phyloP scores from a whole-genome alignment of 2,888 invertebrate species.

The Campopleginae sp. region DNA sequence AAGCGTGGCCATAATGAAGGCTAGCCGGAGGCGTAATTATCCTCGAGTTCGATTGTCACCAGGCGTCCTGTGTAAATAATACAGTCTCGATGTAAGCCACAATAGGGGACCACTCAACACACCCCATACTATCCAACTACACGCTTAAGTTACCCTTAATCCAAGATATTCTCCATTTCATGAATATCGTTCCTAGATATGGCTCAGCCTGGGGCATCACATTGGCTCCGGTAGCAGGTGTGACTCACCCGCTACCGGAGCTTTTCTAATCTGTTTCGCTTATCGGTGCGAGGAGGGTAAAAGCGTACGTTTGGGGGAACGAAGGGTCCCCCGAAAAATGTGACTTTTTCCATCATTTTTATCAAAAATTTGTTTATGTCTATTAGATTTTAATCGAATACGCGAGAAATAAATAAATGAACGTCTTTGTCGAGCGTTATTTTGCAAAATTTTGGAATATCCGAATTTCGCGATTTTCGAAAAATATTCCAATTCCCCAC shows the following conservation, averaged over 20 bases:
- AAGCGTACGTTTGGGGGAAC: no score
- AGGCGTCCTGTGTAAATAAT: constrained; percentile 56
- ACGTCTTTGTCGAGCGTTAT: no score
- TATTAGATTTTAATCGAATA: no score
- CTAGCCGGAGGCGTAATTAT: constrained; percentile 59
- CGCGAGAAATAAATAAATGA: no score
- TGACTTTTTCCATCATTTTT: no score
- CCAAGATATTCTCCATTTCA: constrained; percentile 16
- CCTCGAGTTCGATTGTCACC: constrained; percentile 60
- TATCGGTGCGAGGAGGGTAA: no score
- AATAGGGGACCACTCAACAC: constrained; percentile 13
- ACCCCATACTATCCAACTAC: constrained; percentile 9
- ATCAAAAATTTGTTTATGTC: no score
- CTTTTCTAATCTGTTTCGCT: not conserved
- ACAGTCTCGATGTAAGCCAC: constrained; percentile 51
- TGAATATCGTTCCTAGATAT: constrained; percentile 13
- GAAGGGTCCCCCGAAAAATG: no score
- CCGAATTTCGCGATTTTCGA: no score
- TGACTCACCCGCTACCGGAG: no score
- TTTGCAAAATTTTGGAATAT: no score
- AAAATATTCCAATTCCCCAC: no score
- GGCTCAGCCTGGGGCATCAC: not conserved
- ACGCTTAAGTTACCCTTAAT: constrained; percentile 39
- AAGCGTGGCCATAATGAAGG: constrained; percentile 41
- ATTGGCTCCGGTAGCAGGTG: not conserved